phyloP scores from a whole-genome alignment of 1,140 invertebrate species.

The Megathymus violae region DNA sequence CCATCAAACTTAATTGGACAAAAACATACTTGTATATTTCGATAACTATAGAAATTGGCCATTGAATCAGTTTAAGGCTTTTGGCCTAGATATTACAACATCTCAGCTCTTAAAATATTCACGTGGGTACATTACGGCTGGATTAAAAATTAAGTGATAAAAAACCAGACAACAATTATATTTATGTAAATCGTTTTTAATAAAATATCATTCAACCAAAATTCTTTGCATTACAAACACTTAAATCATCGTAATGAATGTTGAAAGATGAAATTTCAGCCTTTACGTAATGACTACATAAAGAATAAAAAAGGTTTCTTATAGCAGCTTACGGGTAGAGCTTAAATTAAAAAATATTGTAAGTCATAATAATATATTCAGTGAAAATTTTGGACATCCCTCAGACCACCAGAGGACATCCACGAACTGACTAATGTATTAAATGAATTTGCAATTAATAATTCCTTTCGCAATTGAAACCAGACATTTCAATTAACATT shows the following conservation, averaged over 20 bases:
- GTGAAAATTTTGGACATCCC: not conserved
- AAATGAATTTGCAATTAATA: not conserved
- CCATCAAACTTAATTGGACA: too few relatives aligned
- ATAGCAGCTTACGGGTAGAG: slow-evolving; percentile 1
- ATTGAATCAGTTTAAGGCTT: too few relatives aligned
- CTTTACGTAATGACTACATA: slow-evolving; percentile 12
- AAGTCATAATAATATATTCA: slow-evolving; percentile 1
- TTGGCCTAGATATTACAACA: too few relatives aligned
- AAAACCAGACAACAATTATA: not conserved
- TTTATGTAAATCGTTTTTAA: not conserved
- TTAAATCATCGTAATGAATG: slow-evolving; percentile 13
- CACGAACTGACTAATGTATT: not conserved
- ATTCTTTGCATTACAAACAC: not conserved
- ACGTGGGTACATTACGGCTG: too few relatives aligned
- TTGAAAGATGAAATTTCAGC: slow-evolving; percentile 25
- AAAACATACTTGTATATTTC: too few relatives aligned
- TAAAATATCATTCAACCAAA: not conserved
- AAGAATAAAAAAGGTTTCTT: slow-evolving; percentile 8
- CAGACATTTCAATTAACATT: not conserved
- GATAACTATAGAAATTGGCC: too few relatives aligned
- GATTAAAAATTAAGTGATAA: not conserved
- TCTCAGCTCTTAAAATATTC: too few relatives aligned
- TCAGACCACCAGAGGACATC: not conserved
- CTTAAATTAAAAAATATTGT: slow-evolving; percentile 11
- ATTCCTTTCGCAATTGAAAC: not conserved